Evolutionary conservation across 2,888 invertebrate species (phyloP).

Genomic region (Eupelmus urozonus): DNA sequence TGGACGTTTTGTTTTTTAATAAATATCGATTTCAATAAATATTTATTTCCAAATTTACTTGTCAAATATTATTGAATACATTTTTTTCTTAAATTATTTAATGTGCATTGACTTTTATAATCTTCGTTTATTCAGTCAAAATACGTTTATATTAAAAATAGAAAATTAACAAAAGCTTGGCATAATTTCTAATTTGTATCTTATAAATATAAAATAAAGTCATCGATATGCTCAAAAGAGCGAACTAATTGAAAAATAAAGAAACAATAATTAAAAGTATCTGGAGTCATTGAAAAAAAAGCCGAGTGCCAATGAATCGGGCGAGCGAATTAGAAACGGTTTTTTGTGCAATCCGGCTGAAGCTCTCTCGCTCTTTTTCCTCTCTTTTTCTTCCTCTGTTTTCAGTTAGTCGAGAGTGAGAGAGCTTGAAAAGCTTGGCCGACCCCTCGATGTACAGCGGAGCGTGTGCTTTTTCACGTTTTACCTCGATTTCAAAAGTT

Average conservation of each 20-base stretch:
- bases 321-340: slow-evolving; percentile 27
- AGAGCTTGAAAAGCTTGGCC: slow-evolving; percentile 11
- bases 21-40: too few relatives aligned
- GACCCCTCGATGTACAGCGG: not conserved
- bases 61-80: too few relatives aligned
- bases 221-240: too few relatives aligned
- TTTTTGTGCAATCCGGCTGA: not conserved
- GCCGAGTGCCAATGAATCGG: not conserved
- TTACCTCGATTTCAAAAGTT: slow-evolving; percentile 39
- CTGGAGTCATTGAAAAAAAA: not conserved
- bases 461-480: slow-evolving; percentile 7
- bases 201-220: too few relatives aligned
- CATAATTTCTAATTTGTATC: too few relatives aligned
- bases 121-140: too few relatives aligned
- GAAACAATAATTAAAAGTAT: slow-evolving; percentile 11
- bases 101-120: too few relatives aligned
- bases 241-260: slow-evolving; percentile 13
- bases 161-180: too few relatives aligned
- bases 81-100: too few relatives aligned
- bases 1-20: too few relatives aligned
- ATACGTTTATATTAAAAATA: too few relatives aligned
- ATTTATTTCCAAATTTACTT: too few relatives aligned
- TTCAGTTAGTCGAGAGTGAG: not conserved
- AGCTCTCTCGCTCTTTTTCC: not conserved
- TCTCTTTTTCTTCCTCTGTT: slow-evolving; percentile 3